A percentile compares a stretch with the other conserved stretches of the same genome.
Conservation (phyloP, 92 coral and sea anemone species). For the Actinostola sp. region DNA sequence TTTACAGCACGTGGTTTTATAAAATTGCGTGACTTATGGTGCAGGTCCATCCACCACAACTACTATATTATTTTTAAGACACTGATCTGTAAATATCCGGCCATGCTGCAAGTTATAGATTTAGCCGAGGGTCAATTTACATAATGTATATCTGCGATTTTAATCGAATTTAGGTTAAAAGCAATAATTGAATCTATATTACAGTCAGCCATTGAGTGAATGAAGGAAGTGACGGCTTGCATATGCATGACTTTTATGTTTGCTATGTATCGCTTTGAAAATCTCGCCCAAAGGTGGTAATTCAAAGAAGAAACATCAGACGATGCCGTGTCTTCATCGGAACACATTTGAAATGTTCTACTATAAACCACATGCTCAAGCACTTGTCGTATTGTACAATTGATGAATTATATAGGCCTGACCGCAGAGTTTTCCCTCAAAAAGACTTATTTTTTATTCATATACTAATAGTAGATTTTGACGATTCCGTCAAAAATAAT, state of each 20-base stretch:
- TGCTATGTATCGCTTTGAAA: not conserved
- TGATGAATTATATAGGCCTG: not conserved
- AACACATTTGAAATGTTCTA: constrained; percentile 3
- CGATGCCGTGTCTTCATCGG: not conserved
- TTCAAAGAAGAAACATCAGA: not conserved
- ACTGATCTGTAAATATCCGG: constrained; percentile 1
- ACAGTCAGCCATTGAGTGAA: not conserved
- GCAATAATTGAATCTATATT: not conserved
- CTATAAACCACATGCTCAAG: constrained; percentile 3
- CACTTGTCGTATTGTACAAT: not conserved
- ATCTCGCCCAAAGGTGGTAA: not conserved
- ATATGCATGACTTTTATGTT: not conserved
- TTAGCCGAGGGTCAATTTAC: constrained; percentile 12
- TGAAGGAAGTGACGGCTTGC: no score
- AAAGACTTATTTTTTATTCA: not conserved
- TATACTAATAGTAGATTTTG: not conserved
- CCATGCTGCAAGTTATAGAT: not conserved
- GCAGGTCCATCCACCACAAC: not conserved
- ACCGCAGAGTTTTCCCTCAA: not conserved
- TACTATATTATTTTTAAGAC: not conserved
- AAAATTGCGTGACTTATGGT: constrained; percentile 14
- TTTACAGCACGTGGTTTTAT: constrained; percentile 23
- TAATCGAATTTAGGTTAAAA: constrained; percentile 11
- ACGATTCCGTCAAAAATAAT: no score
- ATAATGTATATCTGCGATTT: not conserved